These are phyloP conservation scores for Apodemus agrarius DNA, from an alignment of 2,797 vertebrate species.

Conservation along the genomic window DNA sequence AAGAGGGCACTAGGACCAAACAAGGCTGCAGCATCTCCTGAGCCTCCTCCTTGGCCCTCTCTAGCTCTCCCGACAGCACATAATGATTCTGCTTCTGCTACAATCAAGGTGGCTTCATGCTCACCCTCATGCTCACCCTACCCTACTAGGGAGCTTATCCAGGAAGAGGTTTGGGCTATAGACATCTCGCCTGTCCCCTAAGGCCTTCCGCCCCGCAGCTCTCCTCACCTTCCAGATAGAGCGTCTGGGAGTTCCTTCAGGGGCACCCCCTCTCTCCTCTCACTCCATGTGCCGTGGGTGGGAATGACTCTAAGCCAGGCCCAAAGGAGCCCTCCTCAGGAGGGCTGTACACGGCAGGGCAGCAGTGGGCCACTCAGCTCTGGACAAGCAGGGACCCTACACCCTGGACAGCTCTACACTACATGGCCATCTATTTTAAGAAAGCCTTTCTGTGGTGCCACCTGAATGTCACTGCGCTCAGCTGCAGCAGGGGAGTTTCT, in stretches of 20 bases:
- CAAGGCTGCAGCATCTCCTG: not conserved
- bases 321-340: not conserved
- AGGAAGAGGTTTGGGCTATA: not conserved
- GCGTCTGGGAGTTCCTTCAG: no score
- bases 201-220: not conserved
- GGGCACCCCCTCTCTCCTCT: not conserved
- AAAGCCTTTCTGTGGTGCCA: conserved; percentile 20
- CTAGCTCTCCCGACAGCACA: not conserved
- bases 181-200: not conserved
- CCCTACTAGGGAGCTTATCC: not conserved
- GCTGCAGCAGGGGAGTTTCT: conserved; percentile 37
- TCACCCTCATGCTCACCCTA: not conserved
- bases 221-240: not conserved
- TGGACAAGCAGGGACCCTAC: not conserved
- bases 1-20: not conserved
- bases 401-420: conserved; percentile 12
- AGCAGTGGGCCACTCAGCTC: not conserved
- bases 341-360: not conserved
- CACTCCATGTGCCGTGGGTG: not conserved
- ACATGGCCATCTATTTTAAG: conserved; percentile 40
- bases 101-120: not conserved
- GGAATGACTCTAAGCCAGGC: not conserved
- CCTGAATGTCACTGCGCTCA: not conserved
- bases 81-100: not conserved
- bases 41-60: not conserved